Evolutionary conservation across 2,113 vertebrate species (phyloP), one percentile per base, ranked within the genome.

Genomic region (Arizona elegans): DNA sequence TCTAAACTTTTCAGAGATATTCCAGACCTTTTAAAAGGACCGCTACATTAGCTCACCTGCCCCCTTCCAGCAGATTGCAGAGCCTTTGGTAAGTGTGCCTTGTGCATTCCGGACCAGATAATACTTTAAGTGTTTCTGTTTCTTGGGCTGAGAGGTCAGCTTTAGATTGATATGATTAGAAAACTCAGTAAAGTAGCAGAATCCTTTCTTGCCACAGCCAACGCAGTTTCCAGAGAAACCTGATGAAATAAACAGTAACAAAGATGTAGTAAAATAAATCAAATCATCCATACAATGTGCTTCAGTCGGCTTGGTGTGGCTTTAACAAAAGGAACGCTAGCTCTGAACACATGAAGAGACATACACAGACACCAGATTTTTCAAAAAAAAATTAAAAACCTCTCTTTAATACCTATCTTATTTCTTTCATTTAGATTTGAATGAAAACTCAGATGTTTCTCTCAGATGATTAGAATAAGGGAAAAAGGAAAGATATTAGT

Each of bases 101-200:
- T 99, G 99, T 9, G 98, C 98, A 81, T 99, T 99, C 92, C 98
- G 97, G 95, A 98, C 97, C 96, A 99, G 98, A 96, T 98, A 98
- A 96, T 98, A 99, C 97, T 99, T 99, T 96, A 99, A 97, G 97
- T 99, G 98, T 97, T 99, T 99, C 98, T 99, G 99, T 97, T 99
- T 99, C 98, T 99, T 99, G 93, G 99, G 99, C 97, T 99, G 99
- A 6, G 98, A 98, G 96, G 97, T 98, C 96, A 99, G 96, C 97
- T 99, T 99, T 94, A 99, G 98, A 96, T 99, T 99, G 95, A 99
- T 99, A 97, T 99, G 99, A 96, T 98, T 98, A 96, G 99, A 99
- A 96, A 99, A 99, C 94, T 99, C 99, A 0, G 99, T 99, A 97
- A 99, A 99, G 97, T 99, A 99, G 59, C 99, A 99, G 96, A 99